These are phyloP conservation scores for Chromis chromis DNA, from an alignment of 2,797 vertebrate species.

Conservation along the genomic window DNA sequence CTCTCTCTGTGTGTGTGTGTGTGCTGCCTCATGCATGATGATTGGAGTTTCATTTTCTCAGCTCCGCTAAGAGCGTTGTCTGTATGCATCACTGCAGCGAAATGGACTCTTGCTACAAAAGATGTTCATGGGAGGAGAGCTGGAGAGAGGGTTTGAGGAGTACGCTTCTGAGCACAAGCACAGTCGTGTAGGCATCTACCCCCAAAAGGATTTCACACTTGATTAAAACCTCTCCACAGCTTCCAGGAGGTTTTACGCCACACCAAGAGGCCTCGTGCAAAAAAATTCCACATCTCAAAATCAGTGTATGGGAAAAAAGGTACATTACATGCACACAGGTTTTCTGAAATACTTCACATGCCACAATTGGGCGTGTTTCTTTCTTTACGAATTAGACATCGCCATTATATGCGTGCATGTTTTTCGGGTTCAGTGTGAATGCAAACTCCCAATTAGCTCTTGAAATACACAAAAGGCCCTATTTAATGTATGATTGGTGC, in stretches of 20 bases:
- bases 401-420: constrained; percentile 5
- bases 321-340: constrained; percentile 18
- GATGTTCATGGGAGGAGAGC: constrained; percentile 73
- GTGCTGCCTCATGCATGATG: constrained; percentile 50
- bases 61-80: constrained; percentile 63
- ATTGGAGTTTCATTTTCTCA: constrained; percentile 70
- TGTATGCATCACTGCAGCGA: constrained; percentile 71
- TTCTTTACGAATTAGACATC: constrained; percentile 45
- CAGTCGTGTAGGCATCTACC: constrained; percentile 76
- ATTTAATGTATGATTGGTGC: constrained; percentile 21
- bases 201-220: constrained; percentile 84
- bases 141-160: constrained; percentile 62
- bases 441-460: constrained; percentile 12
- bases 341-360: constrained; percentile 54
- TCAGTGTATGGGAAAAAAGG: constrained; percentile 31
- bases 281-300: constrained; percentile 51
- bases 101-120: constrained; percentile 73
- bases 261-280: constrained; percentile 67
- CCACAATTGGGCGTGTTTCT: constrained; percentile 23
- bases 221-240: constrained; percentile 83
- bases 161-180: constrained; percentile 65
- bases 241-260: constrained; percentile 79
- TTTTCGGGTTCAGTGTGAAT: neutral
- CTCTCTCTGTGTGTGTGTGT: neutral
- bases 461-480: constrained; percentile 18